These are phyloP conservation scores for Gallinago paraguaiae DNA, from an alignment of 2,113 vertebrate genomes.

Conservation along the genomic window DNA sequence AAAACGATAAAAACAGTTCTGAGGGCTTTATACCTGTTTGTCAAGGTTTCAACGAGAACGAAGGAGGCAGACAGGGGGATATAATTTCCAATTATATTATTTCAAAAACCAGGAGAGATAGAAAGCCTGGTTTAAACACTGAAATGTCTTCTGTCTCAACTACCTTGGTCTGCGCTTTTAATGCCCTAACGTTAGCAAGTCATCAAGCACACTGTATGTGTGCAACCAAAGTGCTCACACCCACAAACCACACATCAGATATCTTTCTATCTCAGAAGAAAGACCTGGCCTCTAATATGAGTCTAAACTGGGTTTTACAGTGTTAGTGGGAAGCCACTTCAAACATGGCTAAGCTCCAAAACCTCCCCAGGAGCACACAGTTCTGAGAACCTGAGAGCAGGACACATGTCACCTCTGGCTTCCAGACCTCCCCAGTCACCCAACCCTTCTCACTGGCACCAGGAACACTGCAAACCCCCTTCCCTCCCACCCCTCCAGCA, in stretches of 20 bases:
- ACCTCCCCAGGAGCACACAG: background rate
- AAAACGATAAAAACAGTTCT: background rate
- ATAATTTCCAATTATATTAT: background rate
- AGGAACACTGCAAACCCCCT: background rate
- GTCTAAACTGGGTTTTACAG: background rate
- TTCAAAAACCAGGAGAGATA: background rate
- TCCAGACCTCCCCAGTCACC: background rate
- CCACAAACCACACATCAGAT: conserved; percentile 24
- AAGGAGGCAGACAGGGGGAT: background rate
- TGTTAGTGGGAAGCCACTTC: background rate
- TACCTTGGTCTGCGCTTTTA: background rate
- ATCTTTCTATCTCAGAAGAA: background rate
- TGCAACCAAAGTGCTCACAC: background rate
- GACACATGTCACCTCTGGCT: background rate
- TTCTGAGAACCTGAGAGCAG: background rate
- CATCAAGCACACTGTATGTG: background rate
- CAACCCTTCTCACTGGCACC: background rate
- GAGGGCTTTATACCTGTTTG: background rate
- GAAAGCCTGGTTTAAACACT: background rate
- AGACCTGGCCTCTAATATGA: background rate
- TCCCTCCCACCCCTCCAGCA: background rate
- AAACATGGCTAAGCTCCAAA: background rate
- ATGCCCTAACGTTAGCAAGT: background rate
- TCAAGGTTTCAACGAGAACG: background rate
- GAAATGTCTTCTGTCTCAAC: background rate